These are phyloP conservation scores for Peribatodes rhomboidaria DNA, from an alignment of 2,888 invertebrate genomes.

Conservation along the genomic window DNA sequence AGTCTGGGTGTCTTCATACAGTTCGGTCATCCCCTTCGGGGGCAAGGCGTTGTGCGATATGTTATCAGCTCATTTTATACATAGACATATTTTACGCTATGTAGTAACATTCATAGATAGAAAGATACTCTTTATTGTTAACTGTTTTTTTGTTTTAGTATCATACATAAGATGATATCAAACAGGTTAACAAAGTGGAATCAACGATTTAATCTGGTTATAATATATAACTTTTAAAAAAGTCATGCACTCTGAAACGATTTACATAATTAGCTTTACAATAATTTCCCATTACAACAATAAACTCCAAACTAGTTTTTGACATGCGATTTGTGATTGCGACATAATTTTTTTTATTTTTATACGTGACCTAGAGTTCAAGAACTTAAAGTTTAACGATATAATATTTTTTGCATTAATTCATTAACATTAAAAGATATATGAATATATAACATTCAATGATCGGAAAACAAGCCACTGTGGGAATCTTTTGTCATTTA, in stretches of 20 bases:
- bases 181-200: too few relatives aligned
- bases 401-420: neutral
- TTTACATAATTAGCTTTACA: neutral
- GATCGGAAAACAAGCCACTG: neutral
- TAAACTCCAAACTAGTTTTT: conserved; percentile 6
- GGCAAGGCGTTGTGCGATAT: too few relatives aligned
- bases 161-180: too few relatives aligned
- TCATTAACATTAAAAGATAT: conserved; percentile 2
- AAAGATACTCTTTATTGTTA: too few relatives aligned
- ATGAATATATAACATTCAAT: too few relatives aligned
- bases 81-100: too few relatives aligned
- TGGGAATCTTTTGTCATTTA: conserved; percentile 5
- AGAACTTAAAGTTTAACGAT: neutral
- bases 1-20: too few relatives aligned
- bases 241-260: neutral
- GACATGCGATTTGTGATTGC: neutral
- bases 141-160: too few relatives aligned
- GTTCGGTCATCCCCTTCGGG: too few relatives aligned
- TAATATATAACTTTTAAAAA: neutral
- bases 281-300: neutral
- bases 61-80: neutral
- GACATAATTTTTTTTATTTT: neutral
- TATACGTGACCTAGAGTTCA: conserved; percentile 9
- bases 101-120: too few relatives aligned
- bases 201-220: too few relatives aligned